These are phyloP conservation scores for Seriola rivoliana DNA, from an alignment of 2,113 vertebrate species.

Conservation along the genomic window DNA sequence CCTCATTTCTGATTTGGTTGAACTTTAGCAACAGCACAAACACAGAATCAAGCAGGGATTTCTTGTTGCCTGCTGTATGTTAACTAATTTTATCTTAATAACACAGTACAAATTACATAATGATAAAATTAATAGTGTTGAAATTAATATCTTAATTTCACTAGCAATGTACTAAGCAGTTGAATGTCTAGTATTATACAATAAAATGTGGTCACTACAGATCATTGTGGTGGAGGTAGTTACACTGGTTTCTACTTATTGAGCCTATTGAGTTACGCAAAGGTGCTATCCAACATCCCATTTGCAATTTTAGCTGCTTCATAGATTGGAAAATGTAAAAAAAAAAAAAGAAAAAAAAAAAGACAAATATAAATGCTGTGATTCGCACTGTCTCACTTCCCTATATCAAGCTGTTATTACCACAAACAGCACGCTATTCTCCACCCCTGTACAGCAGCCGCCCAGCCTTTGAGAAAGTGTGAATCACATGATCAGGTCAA, in stretches of 20 bases:
- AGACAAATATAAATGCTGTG: constrained; percentile 57
- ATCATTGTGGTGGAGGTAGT: not conserved
- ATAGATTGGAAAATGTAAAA: constrained; percentile 41
- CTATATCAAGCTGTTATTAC: constrained; percentile 70
- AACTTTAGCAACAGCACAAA: not conserved
- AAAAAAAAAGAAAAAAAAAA: constrained; percentile 34
- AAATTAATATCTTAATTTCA: not conserved
- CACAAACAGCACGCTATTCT: constrained; percentile 69
- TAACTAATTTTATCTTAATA: not conserved
- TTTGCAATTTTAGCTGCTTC: constrained; percentile 14
- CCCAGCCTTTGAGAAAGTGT: constrained; percentile 71
- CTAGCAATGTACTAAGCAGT: not conserved
- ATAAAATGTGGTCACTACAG: not conserved
- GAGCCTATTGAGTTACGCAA: not conserved
- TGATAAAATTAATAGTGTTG: not conserved
- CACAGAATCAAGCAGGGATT: not conserved
- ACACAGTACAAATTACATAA: not conserved
- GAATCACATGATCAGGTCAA: constrained; percentile 73
- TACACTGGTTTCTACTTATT: constrained; percentile 1
- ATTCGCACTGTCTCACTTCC: constrained; percentile 65
- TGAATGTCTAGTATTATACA: not conserved
- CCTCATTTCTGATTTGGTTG: not conserved
- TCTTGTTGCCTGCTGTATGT: not conserved
- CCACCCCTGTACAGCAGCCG: constrained; percentile 57
- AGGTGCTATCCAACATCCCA: constrained; percentile 4